Conservation (phyloP, 2,797 vertebrate species). For the Pantherophis alleghaniensis region DNA sequence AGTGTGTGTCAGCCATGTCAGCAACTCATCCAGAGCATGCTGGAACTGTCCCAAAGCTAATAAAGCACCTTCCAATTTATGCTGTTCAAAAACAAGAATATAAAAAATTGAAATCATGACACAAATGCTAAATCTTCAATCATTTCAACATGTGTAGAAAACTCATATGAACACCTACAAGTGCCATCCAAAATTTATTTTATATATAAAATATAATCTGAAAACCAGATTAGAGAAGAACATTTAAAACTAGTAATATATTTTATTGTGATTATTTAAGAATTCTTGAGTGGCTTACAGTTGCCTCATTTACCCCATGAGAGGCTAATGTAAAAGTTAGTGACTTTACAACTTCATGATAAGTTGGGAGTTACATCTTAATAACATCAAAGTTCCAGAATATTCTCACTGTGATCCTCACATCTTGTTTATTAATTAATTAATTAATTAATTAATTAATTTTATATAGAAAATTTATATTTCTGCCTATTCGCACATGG, state of each 20-base stretch:
- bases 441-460: too few relatives aligned
- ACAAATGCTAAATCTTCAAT: not conserved
- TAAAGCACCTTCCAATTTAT: conserved; percentile 95
- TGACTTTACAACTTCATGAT: not conserved
- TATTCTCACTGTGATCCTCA: not conserved
- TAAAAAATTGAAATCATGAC: conserved; percentile 34
- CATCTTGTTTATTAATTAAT: not conserved
- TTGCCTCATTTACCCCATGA: not conserved
- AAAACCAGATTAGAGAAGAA: not conserved
- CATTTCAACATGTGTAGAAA: conserved; percentile 27
- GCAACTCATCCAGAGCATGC: conserved; percentile 92
- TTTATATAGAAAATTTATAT: too few relatives aligned
- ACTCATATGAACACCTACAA: conserved; percentile 14
- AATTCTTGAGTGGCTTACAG: not conserved
- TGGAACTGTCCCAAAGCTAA: conserved; percentile 97
- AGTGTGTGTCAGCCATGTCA: conserved; percentile 93
- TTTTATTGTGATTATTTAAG: not conserved
- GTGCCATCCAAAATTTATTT: not conserved
- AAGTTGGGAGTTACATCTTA: not conserved
- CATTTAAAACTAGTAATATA: not conserved
- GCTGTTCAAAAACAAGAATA: conserved; percentile 74
- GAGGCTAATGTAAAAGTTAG: not conserved
- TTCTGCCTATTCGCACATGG: too few relatives aligned
- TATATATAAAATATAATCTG: conserved; percentile 8
- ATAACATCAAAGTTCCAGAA: not conserved